These are phyloP conservation scores for Goniozus legneri DNA, from an alignment of 1,140 invertebrate genomes.

Conservation along the genomic window DNA sequence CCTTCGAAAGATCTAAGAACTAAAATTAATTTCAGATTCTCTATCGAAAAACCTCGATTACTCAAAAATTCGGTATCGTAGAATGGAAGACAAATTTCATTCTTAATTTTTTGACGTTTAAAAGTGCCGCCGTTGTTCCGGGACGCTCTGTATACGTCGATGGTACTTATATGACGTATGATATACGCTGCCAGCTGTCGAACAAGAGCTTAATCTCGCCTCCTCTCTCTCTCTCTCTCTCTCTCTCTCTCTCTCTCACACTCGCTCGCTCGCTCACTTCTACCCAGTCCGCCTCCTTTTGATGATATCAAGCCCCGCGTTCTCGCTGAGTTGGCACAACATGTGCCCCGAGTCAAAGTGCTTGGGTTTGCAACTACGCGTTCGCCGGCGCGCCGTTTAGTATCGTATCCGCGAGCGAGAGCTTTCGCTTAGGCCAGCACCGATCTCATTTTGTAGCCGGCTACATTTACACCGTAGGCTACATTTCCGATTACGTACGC, in stretches of 20 bases:
- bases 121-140: too few relatives aligned
- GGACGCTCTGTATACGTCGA: too few relatives aligned
- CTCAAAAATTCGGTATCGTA: too few relatives aligned
- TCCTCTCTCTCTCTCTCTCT: conserved; percentile 6
- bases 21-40: too few relatives aligned
- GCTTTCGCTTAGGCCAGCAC: conserved; percentile 46
- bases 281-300: conserved; percentile 26
- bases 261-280: conserved; percentile 9
- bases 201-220: conserved; percentile 38
- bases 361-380: conserved; percentile 47
- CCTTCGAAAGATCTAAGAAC: too few relatives aligned
- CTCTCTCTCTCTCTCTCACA: conserved; percentile 17
- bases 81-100: too few relatives aligned
- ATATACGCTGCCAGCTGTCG: conserved; percentile 39
- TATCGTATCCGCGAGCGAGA: conserved; percentile 32
- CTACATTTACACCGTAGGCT: conserved; percentile 30
- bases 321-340: conserved; percentile 54
- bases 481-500: conserved; percentile 40
- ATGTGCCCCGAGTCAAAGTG: conserved; percentile 52
- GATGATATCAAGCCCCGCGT: conserved; percentile 45
- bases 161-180: conserved; percentile 18
- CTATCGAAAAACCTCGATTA: too few relatives aligned
- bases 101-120: too few relatives aligned
- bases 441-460: conserved; percentile 46
- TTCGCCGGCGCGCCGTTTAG: too few relatives aligned